Conservation (phyloP, 2,113 vertebrate genomes). For the Oriolus oriolus region DNA sequence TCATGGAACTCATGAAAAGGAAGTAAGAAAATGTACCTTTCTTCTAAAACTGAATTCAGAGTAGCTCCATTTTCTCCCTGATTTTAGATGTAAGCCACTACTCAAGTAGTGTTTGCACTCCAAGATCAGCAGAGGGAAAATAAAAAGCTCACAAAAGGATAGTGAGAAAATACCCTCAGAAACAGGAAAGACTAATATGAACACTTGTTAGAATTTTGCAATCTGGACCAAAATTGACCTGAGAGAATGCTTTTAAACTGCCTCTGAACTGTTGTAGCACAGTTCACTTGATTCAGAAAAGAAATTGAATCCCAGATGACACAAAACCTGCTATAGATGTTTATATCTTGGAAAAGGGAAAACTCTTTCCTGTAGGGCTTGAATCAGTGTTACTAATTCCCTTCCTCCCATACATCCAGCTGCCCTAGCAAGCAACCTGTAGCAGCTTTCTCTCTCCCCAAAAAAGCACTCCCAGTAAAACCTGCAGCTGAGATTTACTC, state of each 20-base stretch:
- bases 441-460: not conserved
- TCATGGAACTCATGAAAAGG: not conserved
- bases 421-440: not conserved
- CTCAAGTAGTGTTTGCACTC: not conserved
- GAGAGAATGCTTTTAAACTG: not conserved
- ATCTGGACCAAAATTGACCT: not conserved
- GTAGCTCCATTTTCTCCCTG: not conserved
- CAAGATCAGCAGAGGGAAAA: not conserved
- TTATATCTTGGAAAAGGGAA: not conserved
- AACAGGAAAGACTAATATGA: not conserved
- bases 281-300: constrained; percentile 17
- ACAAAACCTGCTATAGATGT: not conserved
- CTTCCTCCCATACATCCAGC: not conserved
- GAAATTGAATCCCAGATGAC: not conserved
- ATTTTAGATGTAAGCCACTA: not conserved
- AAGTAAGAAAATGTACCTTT: not conserved
- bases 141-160: not conserved
- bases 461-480: not conserved
- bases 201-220: not conserved
- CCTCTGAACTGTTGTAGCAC: not conserved
- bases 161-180: not conserved
- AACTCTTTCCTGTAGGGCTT: not conserved
- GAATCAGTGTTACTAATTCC: not conserved
- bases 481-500: not conserved
- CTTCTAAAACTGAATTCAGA: not conserved